Evolutionary conservation across 2,113 vertebrate genomes (phyloP), one percentile per base, ranked within the genome.

Genomic region (Gopherus evgoodei): DNA sequence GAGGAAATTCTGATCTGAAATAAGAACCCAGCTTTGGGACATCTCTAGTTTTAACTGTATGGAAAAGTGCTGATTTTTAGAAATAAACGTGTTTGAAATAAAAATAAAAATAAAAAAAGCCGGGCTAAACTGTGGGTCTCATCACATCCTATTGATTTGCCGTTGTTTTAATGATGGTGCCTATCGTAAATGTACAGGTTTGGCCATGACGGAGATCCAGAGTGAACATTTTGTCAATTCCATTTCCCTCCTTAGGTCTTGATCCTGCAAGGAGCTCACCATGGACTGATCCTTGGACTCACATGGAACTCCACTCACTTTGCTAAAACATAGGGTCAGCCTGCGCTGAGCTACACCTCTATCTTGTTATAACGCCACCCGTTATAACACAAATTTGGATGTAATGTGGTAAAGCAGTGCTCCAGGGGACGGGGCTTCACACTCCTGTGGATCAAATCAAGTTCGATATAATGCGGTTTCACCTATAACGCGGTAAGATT

Each of bases 41-140:
- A 96, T 97, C 96, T 95, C 94, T 88, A 96, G 47, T 92, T 95
- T 84, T 81, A 81, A 95, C 75, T 90, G 88, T 96, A 93, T 97
- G 95, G 95, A 93, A 96, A 94, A 93, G 90, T 92, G 95, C 89
- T 96, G 93, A 88, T 87, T 93, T 96, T 11, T 21, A n/a, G 56
- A 91, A 85, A 90, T 89, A 82, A 87, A 93, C 85, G 96, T 94
- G 87, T 49, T 84, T 90, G 44, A 93, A 54, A 54, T 54, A 22
- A 54, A 54, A 50, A 50, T 57, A 88, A 91, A 88, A 91, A 85
- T 94, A 69, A 80, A n/a, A 69, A 69, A 69, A 91, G 90, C 93
- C 96, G 92, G 53, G 44, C 84, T 92, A 89, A 85, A 72, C 86
- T 79, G 65, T 76, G 89, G 57, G 38, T 82, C 65, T 57, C 86